A percentile compares a stretch with the other conserved stretches of the same genome.
These are phyloP conservation scores for Stramonita haemastoma DNA, from an alignment of 2,888 invertebrate species.

Conservation along the genomic window DNA sequence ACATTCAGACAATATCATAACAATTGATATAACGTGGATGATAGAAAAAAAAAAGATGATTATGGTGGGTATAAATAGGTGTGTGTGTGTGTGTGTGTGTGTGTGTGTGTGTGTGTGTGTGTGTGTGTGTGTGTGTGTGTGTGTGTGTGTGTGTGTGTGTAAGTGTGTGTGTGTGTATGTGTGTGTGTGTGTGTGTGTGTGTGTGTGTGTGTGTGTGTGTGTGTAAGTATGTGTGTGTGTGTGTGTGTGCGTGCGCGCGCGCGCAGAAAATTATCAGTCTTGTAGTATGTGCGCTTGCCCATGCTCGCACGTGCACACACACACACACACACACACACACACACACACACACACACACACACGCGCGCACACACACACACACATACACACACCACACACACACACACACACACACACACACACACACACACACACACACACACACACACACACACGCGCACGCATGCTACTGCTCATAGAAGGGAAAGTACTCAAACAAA, in stretches of 20 bases:
- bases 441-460: neutral
- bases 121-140: constrained; percentile 18
- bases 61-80: neutral
- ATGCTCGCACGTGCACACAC: neutral
- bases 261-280: no score
- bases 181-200: no score
- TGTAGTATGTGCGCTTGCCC: no score
- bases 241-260: no score
- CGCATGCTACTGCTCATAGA: no score
- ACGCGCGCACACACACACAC: neutral
- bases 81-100: constrained; percentile 25
- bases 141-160: constrained; percentile 9
- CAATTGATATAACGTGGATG: no score
- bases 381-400: no score
- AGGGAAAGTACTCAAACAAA: no score
- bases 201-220: no score
- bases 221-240: no score
- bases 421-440: neutral
- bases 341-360: neutral
- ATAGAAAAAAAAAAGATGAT: no score
- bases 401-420: neutral
- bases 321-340: neutral
- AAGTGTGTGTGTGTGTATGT: constrained; percentile 4
- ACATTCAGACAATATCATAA: no score
- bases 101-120: constrained; percentile 17